These are phyloP conservation scores for Volucella inflata DNA, from an alignment of 2,888 invertebrate genomes.

Conservation along the genomic window DNA sequence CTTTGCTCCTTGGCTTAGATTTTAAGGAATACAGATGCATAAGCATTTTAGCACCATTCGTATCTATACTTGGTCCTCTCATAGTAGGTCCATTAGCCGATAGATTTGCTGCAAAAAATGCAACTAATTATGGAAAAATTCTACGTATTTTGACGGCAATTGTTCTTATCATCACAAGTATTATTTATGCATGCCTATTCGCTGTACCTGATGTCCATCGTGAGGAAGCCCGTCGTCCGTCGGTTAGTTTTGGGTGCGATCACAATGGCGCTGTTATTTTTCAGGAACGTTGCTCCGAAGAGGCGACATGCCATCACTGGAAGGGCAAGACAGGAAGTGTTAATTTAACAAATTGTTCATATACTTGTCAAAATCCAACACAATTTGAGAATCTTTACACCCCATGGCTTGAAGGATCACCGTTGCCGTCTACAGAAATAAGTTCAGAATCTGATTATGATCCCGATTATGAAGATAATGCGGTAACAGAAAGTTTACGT, in stretches of 20 bases:
- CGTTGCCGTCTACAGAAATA: constrained; percentile 80
- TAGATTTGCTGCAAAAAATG: constrained; percentile 82
- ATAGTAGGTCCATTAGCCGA: constrained; percentile 92
- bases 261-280: constrained; percentile 88
- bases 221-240: constrained; percentile 85
- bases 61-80: constrained; percentile 91
- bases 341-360: constrained; percentile 88
- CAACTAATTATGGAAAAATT: constrained; percentile 86
- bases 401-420: constrained; percentile 81
- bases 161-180: constrained; percentile 87
- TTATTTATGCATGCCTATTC: constrained; percentile 88
- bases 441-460: constrained; percentile 83
- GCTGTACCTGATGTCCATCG: constrained; percentile 88
- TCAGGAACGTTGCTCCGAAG: constrained; percentile 89
- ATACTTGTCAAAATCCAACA: constrained; percentile 86
- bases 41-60: constrained; percentile 91
- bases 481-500: constrained; percentile 80
- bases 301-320: constrained; percentile 89
- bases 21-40: constrained; percentile 90
- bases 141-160: constrained; percentile 88
- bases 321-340: constrained; percentile 87
- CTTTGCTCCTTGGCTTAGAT: constrained; percentile 86
- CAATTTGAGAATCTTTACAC: constrained; percentile 82
- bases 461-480: constrained; percentile 81
- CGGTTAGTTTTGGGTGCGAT: constrained; percentile 90